Evolutionary conservation across 2,797 vertebrate genomes (phyloP).

Genomic region (Rhincodon typus): DNA sequence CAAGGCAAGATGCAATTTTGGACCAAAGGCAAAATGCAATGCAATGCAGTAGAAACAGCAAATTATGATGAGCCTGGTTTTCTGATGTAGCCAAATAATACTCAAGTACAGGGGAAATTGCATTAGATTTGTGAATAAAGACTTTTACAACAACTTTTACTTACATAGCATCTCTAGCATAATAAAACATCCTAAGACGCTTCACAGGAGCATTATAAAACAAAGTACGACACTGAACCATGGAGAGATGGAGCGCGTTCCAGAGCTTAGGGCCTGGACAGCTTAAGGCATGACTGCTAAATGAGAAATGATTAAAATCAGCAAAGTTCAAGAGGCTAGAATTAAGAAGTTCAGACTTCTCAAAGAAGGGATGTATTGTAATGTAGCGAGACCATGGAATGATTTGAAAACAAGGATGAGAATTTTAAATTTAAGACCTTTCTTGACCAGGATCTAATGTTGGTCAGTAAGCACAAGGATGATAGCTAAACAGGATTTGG

Average conservation of each 20-base stretch:
- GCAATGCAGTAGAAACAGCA: too few relatives aligned
- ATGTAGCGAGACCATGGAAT: too few relatives aligned
- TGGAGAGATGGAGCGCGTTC: neutral
- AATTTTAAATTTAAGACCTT: too few relatives aligned
- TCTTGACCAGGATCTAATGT: too few relatives aligned
- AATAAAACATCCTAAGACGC: neutral
- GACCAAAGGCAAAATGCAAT: neutral
- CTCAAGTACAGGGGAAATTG: neutral
- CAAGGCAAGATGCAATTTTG: neutral
- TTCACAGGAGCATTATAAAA: neutral
- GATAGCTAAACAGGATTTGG: too few relatives aligned
- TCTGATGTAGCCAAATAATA: neutral
- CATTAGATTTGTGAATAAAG: neutral
- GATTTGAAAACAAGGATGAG: too few relatives aligned
- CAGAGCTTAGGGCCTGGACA: neutral
- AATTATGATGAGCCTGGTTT: neutral
- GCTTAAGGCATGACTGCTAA: neutral
- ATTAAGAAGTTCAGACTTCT: neutral
- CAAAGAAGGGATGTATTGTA: too few relatives aligned
- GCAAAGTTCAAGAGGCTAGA: neutral
- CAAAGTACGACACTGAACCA: neutral
- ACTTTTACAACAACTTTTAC: neutral
- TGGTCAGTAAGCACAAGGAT: too few relatives aligned
- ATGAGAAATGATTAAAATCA: neutral
- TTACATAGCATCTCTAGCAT: neutral